phyloP scores from a whole-genome alignment of 2,888 invertebrate genomes.

The Muscina levida region DNA sequence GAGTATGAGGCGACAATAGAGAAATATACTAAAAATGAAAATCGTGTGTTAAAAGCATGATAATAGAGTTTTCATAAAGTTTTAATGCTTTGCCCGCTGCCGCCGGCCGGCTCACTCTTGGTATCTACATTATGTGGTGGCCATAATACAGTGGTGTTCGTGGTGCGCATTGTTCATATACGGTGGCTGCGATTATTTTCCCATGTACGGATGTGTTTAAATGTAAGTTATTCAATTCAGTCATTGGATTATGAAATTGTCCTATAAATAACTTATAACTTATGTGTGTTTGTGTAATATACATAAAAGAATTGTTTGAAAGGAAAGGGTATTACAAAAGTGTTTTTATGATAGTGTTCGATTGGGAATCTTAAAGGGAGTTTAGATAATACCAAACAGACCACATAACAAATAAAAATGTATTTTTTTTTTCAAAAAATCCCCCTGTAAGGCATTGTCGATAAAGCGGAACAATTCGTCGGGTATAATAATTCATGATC shows the following conservation, averaged over 20 bases:
- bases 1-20: constrained; percentile 36
- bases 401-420: no score
- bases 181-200: no score
- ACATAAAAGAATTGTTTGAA: no score
- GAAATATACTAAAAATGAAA: constrained; percentile 23
- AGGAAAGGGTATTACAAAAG: no score
- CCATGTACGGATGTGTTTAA: not conserved
- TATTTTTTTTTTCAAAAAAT: no score
- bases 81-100: not conserved
- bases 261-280: constrained; percentile 17
- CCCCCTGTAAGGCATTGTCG: no score
- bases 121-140: not conserved
- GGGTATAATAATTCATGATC: no score
- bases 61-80: constrained; percentile 47
- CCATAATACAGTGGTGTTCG: constrained; percentile 4
- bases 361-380: no score
- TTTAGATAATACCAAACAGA: no score
- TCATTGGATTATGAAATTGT: not conserved
- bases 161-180: not conserved
- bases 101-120: no score
- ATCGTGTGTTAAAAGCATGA: constrained; percentile 59
- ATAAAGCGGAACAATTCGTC: no score
- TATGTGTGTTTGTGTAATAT: not conserved
- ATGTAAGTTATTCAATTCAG: constrained; percentile 10
- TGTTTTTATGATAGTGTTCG: no score